Percentiles rank a stretch among this genome's conserved stretches.
phyloP scores from a whole-genome alignment of 2,113 vertebrate genomes.

The Xerus inauris region DNA sequence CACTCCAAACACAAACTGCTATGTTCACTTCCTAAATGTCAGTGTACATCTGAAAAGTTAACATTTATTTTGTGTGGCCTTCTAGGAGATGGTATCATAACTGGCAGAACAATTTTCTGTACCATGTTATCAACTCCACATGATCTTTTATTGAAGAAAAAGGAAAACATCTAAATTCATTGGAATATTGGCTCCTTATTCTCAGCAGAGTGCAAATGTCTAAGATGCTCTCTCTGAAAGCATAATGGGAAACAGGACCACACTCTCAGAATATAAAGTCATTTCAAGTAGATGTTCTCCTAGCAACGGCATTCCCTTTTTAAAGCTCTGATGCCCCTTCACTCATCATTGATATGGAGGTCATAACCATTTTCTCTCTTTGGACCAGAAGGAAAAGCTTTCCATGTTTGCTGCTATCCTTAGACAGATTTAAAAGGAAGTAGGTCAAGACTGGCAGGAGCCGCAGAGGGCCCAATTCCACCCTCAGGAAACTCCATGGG shows the following conservation, averaged over 20 bases:
- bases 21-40: constrained; percentile 15
- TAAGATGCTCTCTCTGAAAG: not conserved
- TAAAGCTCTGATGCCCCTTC: not conserved
- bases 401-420: not conserved
- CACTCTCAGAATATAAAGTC: not conserved
- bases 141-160: constrained; percentile 29
- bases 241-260: not conserved
- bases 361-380: not conserved
- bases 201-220: not conserved
- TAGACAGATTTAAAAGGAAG: not conserved
- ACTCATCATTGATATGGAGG: not conserved
- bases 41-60: constrained; percentile 13
- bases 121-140: constrained; percentile 6
- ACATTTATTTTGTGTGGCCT: not conserved
- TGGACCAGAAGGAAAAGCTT: not conserved
- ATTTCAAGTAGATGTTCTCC: not conserved
- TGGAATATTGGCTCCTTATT: not conserved
- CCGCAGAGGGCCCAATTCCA: too few relatives aligned
- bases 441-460: too few relatives aligned
- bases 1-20: not conserved
- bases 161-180: not conserved
- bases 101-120: not conserved
- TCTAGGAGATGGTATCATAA: not conserved
- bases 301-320: not conserved
- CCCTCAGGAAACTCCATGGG: too few relatives aligned